Conservation (phyloP, 2,113 vertebrate genomes). For the Lethenteron reissneri region DNA sequence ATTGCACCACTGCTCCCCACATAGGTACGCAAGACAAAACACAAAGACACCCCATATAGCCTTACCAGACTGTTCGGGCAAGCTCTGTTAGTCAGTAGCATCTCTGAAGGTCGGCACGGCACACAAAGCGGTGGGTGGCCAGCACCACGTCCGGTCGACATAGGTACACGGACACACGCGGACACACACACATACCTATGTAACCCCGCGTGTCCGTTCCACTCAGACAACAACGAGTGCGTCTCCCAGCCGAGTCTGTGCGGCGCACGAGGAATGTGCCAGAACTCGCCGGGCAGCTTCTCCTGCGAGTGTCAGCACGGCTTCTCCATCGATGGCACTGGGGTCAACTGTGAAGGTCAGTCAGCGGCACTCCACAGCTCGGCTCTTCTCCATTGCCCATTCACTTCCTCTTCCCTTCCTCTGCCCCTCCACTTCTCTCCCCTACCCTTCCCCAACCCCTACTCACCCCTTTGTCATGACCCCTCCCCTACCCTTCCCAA, state of each 20-base stretch:
- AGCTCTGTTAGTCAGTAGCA: too few relatives aligned
- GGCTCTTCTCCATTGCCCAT: background rate
- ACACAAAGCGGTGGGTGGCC: too few relatives aligned
- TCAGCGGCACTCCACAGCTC: background rate
- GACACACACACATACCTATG: background rate
- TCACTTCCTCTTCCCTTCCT: background rate
- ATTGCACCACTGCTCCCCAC: too few relatives aligned
- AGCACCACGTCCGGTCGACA: background rate
- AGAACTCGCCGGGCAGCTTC: conserved; percentile 51
- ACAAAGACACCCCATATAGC: too few relatives aligned
- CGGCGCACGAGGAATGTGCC: conserved; percentile 39
- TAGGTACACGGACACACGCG: background rate
- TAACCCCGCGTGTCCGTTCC: background rate
- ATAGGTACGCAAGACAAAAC: too few relatives aligned
- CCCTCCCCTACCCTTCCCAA: background rate
- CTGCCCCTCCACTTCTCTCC: background rate
- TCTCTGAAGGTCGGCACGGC: too few relatives aligned
- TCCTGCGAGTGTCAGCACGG: conserved; percentile 46
- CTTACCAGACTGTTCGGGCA: too few relatives aligned
- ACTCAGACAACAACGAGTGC: conserved; percentile 50
- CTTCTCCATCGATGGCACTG: conserved; percentile 38
- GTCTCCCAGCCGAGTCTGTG: conserved; percentile 32
- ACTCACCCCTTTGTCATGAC: background rate
- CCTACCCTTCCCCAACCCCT: background rate
- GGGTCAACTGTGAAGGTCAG: conserved; percentile 48